phyloP scores from a whole-genome alignment of 2,888 invertebrate genomes.

The Teleogryllus oceanicus region DNA sequence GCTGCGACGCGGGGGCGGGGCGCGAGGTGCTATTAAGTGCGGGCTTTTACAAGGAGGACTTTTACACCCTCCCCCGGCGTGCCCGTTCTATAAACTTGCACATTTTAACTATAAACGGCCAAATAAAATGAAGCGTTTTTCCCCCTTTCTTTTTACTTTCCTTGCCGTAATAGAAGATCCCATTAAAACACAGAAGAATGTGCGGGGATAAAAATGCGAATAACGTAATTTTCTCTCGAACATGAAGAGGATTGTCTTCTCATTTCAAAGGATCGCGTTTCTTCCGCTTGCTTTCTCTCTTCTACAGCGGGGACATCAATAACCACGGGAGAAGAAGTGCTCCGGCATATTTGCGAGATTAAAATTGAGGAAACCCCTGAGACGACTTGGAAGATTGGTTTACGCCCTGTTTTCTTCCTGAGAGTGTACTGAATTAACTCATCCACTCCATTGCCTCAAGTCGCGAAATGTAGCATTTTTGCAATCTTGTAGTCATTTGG shows the following conservation, averaged over 20 bases:
- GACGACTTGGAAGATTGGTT: not conserved
- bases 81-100: not conserved
- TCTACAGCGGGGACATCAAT: too few species aligned
- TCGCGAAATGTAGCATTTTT: too few species aligned
- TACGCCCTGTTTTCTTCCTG: not conserved
- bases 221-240: not conserved
- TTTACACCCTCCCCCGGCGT: not conserved
- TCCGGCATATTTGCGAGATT: not conserved
- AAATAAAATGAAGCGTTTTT: not conserved
- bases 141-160: not conserved
- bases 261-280: not conserved
- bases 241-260: constrained; percentile 9
- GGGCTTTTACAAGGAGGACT: constrained; percentile 5
- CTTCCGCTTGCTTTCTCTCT: not conserved
- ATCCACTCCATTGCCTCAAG: too few species aligned
- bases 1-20: too few species aligned
- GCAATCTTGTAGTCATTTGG: too few species aligned
- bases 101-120: not conserved
- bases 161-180: not conserved
- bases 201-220: not conserved
- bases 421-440: too few species aligned
- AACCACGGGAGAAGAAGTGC: not conserved
- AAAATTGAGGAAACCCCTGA: not conserved
- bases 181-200: not conserved
- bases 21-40: not conserved